A percentile compares a stretch with the other conserved stretches of the same genome.
These are phyloP conservation scores for Condylostylus longicornis DNA, from an alignment of 1,140 invertebrate species.

Conservation along the genomic window DNA sequence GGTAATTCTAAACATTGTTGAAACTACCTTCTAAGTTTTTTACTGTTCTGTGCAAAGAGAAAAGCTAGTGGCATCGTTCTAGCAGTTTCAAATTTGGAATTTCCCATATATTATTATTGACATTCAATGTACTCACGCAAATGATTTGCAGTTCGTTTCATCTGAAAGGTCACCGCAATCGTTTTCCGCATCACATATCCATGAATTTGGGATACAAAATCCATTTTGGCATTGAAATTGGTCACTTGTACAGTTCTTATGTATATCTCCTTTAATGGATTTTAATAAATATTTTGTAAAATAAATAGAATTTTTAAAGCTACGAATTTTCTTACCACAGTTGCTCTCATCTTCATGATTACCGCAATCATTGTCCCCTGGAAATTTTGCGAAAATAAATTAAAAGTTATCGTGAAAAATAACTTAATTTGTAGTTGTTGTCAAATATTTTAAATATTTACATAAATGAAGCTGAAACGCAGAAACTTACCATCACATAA, in stretches of 20 bases:
- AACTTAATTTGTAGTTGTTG: background rate
- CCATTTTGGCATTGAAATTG: slow-evolving; percentile 72
- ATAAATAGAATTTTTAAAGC: background rate
- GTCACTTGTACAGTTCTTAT: slow-evolving; percentile 41
- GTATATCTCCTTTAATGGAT: slow-evolving; percentile 3
- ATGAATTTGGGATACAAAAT: slow-evolving; percentile 58
- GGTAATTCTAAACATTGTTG: no score
- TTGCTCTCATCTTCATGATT: slow-evolving; percentile 71
- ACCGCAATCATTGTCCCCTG: slow-evolving; percentile 67
- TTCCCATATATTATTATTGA: no score
- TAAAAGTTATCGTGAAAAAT: slow-evolving; percentile 18
- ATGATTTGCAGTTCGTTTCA: slow-evolving; percentile 55
- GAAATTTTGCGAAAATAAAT: no score
- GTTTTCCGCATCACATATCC: slow-evolving; percentile 68
- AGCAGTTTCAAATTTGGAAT: no score
- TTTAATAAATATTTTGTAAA: background rate
- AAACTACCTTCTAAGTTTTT: no score
- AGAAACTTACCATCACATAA: slow-evolving; percentile 63
- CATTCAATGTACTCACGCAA: slow-evolving; percentile 47
- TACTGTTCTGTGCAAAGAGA: no score
- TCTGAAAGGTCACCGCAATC: slow-evolving; percentile 70
- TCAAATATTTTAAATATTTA: slow-evolving; percentile 24
- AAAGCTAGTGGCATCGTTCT: no score
- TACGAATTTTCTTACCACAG: slow-evolving; percentile 47
- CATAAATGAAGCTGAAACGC: no score